These are phyloP conservation scores for Xiphydria camelus DNA, from an alignment of 2,888 invertebrate species.

Conservation along the genomic window DNA sequence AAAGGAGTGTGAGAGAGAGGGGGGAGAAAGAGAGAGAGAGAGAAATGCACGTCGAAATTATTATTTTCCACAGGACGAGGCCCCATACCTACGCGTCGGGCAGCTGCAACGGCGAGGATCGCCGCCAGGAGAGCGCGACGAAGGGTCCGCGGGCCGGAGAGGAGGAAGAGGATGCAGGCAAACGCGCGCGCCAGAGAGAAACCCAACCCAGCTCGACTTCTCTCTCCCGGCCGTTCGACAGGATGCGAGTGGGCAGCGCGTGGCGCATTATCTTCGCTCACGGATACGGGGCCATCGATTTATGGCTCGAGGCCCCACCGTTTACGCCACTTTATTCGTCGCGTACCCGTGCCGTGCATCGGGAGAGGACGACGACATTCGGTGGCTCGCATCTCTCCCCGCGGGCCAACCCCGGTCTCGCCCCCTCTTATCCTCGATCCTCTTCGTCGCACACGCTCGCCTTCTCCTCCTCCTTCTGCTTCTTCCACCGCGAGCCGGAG, in stretches of 20 bases:
- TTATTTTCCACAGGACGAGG: too few species aligned
- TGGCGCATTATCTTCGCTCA: constrained; percentile 17
- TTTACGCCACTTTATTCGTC: too few species aligned
- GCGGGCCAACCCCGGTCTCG: too few species aligned
- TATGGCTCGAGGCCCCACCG: background rate
- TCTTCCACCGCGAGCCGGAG: background rate
- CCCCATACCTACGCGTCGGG: constrained; percentile 5
- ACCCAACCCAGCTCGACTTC: background rate
- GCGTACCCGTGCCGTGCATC: too few species aligned
- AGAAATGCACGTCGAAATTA: too few species aligned
- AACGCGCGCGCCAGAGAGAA: too few species aligned
- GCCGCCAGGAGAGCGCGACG: constrained; percentile 1
- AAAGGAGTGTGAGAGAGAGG: too few species aligned
- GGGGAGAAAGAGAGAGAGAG: too few species aligned
- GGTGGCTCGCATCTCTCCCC: too few species aligned
- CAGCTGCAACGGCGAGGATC: constrained; percentile 22
- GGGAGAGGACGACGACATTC: too few species aligned
- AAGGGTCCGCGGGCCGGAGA: constrained; percentile 11
- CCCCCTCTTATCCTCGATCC: too few species aligned
- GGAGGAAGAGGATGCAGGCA: constrained; percentile 21
- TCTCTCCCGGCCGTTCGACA: constrained; percentile 1
- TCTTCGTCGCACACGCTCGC: constrained; percentile 21
- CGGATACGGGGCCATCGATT: background rate
- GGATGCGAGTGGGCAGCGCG: constrained; percentile 14
- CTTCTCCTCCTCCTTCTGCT: constrained; percentile 13